Base-by-base conservation (phyloP, 30 jellyfish, hydroid and myxozoan genomes). In the Turritopsis rubra region DNA sequence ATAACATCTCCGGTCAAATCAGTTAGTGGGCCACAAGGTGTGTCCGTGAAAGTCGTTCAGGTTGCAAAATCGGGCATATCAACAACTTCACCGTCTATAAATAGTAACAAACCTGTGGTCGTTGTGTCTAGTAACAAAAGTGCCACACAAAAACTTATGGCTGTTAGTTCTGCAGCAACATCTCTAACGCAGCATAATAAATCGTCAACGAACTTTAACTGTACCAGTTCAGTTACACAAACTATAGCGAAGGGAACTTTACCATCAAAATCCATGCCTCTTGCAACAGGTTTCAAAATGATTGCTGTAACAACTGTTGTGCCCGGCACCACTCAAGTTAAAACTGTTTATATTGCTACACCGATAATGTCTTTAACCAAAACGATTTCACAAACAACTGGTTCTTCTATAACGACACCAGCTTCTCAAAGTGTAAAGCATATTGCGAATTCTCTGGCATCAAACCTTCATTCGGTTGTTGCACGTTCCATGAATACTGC, bases 291-390 rank as follows among this genome's bases (percentile, higher is more conserved):
- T 53, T 89, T 94, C 85, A 94, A 94, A 85, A 94, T 94, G 99
- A 94, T 94, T 1, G 97, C 99, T 16, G 99, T 94, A 16, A 94
- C 99, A 17, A 94, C 99, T n/a, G 95, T 94, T 54, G 97, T 94
- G 18, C 97, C 96, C 8, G 99, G 99, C 22, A 94, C 97, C 26
- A 88, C 99, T 20, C 99, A 94, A 76, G 99, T 94, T 16, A 88
- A 88, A 81, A 94, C 99, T 68, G 99, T 94, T 8, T 94, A 94
- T 84, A 94, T 94, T 25, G 99, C 99, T 26, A 94, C 99, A 0
- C 99, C 99, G 83, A 94, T 94, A 21, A 86, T 94, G 96, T 94
- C 99, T 21, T 88, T 94, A 13, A 85, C 99, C 13, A 94, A 94
- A 72, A 74, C 96, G 22, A 54, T 95, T 28, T 53, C 95, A 30